phyloP scores from a whole-genome alignment of 2,888 invertebrate genomes.

The Brachynemurus nebulosus region DNA sequence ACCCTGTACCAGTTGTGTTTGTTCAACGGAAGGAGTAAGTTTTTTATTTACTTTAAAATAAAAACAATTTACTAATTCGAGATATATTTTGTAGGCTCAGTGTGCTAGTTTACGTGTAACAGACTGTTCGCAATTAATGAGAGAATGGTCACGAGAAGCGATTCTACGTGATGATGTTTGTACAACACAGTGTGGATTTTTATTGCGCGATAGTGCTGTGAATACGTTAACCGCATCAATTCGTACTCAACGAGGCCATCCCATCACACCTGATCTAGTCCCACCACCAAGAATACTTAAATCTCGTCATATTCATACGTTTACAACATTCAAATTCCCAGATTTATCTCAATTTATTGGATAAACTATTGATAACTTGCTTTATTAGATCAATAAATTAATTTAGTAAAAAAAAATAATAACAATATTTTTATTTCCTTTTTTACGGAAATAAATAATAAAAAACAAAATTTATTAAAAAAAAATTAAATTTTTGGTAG shows the following conservation, averaged over 20 bases:
- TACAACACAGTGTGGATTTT: slow-evolving; percentile 76
- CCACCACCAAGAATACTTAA: slow-evolving; percentile 25
- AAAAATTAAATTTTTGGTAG: no score
- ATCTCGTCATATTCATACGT: slow-evolving; percentile 15
- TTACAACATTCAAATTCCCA: slow-evolving; percentile 49
- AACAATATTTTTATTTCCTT: no score
- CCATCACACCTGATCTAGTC: slow-evolving; percentile 23
- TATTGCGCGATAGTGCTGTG: slow-evolving; percentile 33
- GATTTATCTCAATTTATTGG: slow-evolving; percentile 56
- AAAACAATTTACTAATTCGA: not conserved
- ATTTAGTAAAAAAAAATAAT: no score
- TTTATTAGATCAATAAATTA: no score
- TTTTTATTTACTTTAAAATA: slow-evolving; percentile 2
- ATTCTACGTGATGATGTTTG: slow-evolving; percentile 78
- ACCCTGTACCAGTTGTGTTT: slow-evolving; percentile 84
- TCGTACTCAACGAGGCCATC: slow-evolving; percentile 17
- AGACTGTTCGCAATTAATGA: slow-evolving; percentile 68
- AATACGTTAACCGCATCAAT: slow-evolving; percentile 24
- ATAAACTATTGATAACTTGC: not conserved
- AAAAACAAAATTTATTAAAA: no score
- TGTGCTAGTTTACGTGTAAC: slow-evolving; percentile 80
- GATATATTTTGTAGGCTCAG: slow-evolving; percentile 54
- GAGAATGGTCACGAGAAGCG: slow-evolving; percentile 72
- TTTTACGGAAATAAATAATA: no score
- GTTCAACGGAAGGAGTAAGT: slow-evolving; percentile 72